Percentiles rank a stretch among this genome's conserved stretches.
phyloP scores from a whole-genome alignment of 2,888 invertebrate species.

The Beris chalybata region DNA sequence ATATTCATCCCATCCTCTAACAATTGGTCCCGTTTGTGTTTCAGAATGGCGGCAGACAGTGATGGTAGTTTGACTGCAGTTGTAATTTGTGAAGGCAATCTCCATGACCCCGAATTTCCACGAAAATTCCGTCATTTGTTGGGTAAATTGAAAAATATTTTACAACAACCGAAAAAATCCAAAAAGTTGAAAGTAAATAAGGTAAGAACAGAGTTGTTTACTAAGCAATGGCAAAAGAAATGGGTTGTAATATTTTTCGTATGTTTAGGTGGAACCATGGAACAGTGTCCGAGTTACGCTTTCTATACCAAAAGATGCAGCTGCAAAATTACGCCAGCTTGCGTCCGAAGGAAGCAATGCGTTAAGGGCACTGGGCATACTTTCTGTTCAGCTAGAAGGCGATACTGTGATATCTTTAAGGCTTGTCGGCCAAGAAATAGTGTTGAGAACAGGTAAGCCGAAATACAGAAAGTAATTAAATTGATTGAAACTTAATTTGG shows the following conservation, averaged over 20 bases:
- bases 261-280: constrained; percentile 86
- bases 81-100: constrained; percentile 90
- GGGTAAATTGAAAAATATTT: constrained; percentile 75
- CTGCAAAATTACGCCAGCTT: constrained; percentile 84
- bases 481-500: constrained; percentile 38
- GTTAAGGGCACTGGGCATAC: constrained; percentile 88
- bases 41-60: constrained; percentile 80
- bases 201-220: constrained; percentile 48
- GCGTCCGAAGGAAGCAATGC: constrained; percentile 89
- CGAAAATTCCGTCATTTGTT: constrained; percentile 77
- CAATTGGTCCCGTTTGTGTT: too few species aligned
- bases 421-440: constrained; percentile 73
- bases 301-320: constrained; percentile 95
- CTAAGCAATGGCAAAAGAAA: background rate
- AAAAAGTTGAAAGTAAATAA: constrained; percentile 67
- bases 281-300: constrained; percentile 97
- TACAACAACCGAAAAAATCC: constrained; percentile 59
- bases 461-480: background rate
- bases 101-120: constrained; percentile 84
- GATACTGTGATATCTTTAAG: constrained; percentile 77
- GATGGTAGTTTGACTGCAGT: constrained; percentile 77
- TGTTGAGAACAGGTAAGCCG: constrained; percentile 59
- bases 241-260: background rate
- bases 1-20: too few species aligned
- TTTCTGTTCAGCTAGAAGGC: constrained; percentile 92